Evolutionary conservation across 2,113 vertebrate genomes (phyloP).

Genomic region (Bufo bufo): DNA sequence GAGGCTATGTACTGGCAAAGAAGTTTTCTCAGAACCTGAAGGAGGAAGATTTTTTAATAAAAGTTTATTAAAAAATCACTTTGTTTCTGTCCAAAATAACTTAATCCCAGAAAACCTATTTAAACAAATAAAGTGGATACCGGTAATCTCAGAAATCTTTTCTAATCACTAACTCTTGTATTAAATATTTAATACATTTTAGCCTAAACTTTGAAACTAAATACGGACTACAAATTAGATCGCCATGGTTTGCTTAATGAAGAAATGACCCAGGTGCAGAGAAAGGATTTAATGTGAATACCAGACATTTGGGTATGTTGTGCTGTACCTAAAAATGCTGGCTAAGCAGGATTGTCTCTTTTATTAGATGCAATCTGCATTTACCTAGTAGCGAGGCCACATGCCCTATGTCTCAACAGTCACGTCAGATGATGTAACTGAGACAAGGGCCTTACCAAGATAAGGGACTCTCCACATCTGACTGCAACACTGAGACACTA

Average conservation of each 20-base stretch:
- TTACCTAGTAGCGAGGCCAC: background rate
- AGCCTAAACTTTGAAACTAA: background rate
- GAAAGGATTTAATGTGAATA: background rate
- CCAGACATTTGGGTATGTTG: background rate
- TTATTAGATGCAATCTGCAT: slow-evolving; percentile 3
- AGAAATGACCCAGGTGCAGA: background rate
- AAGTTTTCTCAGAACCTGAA: background rate
- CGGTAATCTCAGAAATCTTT: background rate
- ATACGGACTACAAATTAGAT: background rate
- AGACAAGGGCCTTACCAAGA: background rate
- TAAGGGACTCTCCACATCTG: background rate
- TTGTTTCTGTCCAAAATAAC: background rate
- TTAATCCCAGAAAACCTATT: background rate
- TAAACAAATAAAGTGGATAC: background rate
- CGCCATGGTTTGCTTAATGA: background rate
- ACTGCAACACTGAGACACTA: slow-evolving; percentile 12
- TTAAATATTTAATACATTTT: background rate
- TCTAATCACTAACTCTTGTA: background rate
- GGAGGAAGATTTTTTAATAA: background rate
- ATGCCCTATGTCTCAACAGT: slow-evolving; percentile 4
- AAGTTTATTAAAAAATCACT: background rate
- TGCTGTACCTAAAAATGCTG: background rate
- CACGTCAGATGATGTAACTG: slow-evolving; percentile 17
- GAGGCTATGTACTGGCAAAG: too few relatives aligned
- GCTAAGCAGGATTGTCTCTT: background rate